Evolutionary conservation across 2,888 invertebrate genomes (phyloP).

Genomic region (Ommatoiulus sabulosus): DNA sequence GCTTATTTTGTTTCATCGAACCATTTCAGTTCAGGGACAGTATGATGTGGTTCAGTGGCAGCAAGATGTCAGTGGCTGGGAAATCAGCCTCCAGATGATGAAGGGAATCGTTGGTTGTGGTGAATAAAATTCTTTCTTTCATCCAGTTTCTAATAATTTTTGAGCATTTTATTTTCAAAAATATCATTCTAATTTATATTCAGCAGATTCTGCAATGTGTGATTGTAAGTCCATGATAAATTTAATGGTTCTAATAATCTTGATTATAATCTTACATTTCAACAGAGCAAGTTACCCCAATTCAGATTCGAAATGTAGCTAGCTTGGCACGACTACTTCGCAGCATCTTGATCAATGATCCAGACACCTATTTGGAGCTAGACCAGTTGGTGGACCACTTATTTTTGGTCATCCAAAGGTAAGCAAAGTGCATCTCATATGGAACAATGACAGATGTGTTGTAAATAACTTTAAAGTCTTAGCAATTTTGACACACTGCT

Average conservation of each 20-base stretch:
- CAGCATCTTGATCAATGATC: conserved; percentile 12
- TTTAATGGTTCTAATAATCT: neutral
- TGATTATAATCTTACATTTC: neutral
- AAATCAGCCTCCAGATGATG: conserved; percentile 44
- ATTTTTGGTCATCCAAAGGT: conserved; percentile 50
- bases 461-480: neutral
- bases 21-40: conserved; percentile 35
- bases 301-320: neutral
- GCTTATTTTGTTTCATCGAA: neutral
- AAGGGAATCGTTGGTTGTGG: neutral
- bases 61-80: conserved; percentile 48
- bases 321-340: neutral
- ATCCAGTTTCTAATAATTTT: neutral
- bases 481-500: neutral
- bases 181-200: neutral
- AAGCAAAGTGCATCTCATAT: neutral
- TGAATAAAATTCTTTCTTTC: neutral
- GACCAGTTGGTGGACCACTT: conserved; percentile 26
- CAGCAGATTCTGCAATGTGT: too few species aligned
- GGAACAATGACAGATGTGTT: neutral
- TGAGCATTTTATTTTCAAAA: neutral
- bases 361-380: conserved; percentile 15
- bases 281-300: neutral
- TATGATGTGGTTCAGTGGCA: conserved; percentile 56
- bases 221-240: too few species aligned